phyloP scores from a whole-genome alignment of 2,113 vertebrate genomes.

The Todiramphus saurophagus region DNA sequence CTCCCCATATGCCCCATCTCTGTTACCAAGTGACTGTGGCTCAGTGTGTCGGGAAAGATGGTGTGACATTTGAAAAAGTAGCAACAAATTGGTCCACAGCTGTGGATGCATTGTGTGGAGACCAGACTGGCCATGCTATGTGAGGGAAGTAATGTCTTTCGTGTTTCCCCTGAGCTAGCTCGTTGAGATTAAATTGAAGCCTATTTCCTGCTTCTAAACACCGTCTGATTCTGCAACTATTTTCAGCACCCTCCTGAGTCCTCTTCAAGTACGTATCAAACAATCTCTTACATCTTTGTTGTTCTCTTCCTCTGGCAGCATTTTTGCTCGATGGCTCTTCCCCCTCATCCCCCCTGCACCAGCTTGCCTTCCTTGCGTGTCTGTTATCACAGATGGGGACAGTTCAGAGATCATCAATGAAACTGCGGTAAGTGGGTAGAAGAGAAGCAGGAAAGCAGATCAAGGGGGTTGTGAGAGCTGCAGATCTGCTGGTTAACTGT shows the following conservation, averaged over 20 bases:
- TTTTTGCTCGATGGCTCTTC: not conserved
- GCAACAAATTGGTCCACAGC: not conserved
- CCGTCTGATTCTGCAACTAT: not conserved
- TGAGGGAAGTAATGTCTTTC: not conserved
- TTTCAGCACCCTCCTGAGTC: not conserved
- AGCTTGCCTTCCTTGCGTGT: accelerated
- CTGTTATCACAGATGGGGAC: not conserved
- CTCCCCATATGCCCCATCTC: accelerated
- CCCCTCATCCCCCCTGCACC: not conserved
- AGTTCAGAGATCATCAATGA: not conserved
- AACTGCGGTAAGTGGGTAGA: not conserved
- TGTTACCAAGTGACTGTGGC: too few species aligned
- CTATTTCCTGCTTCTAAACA: not conserved
- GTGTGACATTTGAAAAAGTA: not conserved
- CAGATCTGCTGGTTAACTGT: not conserved
- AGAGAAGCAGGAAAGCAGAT: not conserved
- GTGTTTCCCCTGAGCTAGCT: not conserved
- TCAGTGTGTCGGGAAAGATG: accelerated
- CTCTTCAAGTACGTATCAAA: not conserved
- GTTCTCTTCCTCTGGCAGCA: not conserved
- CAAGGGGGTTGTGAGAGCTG: not conserved
- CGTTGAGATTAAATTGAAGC: not conserved
- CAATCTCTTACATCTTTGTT: not conserved
- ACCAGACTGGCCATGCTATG: accelerated
- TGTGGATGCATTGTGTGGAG: accelerated